phyloP scores from a whole-genome alignment of 2,113 vertebrate genomes.

The Seriola quinqueradiata region DNA sequence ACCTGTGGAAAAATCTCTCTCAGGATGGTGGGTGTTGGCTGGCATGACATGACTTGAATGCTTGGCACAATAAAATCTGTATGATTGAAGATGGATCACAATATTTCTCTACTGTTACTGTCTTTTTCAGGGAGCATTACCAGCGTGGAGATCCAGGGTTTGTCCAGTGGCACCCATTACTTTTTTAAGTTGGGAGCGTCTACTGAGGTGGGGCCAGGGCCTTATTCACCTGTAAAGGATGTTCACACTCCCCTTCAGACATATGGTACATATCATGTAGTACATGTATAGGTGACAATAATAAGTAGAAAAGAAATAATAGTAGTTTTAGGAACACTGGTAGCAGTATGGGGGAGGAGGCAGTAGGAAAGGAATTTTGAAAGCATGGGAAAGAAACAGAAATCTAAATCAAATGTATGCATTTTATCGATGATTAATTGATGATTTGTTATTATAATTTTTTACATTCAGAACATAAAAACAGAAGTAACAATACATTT shows the following conservation, averaged over 20 bases:
- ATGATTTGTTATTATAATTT: too few species aligned
- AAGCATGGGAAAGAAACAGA: background rate
- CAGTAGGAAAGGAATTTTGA: background rate
- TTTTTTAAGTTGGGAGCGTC: constrained; percentile 96
- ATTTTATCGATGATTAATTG: too few species aligned
- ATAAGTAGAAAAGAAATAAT: background rate
- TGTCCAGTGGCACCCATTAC: constrained; percentile 91
- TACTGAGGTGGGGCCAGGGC: constrained; percentile 92
- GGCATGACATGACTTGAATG: background rate
- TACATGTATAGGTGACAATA: background rate
- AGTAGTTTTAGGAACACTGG: background rate
- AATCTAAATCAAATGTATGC: background rate
- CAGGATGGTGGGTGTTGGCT: constrained; percentile 88
- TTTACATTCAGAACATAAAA: background rate
- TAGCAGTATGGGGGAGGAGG: background rate
- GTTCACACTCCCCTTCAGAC: constrained; percentile 89
- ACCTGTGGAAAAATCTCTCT: constrained; percentile 92
- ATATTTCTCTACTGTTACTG: constrained; percentile 6
- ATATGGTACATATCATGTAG: constrained; percentile 73
- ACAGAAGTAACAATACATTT: background rate
- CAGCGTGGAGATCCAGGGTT: constrained; percentile 90
- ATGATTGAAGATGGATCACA: background rate
- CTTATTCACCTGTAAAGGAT: constrained; percentile 91
- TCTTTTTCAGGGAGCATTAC: constrained; percentile 88
- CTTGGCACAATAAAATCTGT: background rate